Evolutionary conservation across 2,888 invertebrate species (phyloP), one percentile per base, ranked within the genome.

Genomic region (Tromatobia lineatoria): DNA sequence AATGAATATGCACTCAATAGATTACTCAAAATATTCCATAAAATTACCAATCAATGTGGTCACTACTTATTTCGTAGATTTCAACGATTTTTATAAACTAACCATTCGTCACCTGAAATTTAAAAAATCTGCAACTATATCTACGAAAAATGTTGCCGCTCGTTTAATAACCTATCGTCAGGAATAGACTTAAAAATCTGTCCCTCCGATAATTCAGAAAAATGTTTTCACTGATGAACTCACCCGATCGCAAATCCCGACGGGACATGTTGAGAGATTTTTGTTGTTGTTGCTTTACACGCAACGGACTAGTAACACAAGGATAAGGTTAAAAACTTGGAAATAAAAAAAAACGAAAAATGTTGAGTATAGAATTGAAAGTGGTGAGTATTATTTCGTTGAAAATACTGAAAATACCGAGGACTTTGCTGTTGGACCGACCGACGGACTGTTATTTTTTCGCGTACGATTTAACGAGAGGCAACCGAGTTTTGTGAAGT

Each of bases 161-260:
- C 29, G 29, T 6, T 29, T 29, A 3, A 38, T 38, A 4, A 4
- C 1, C 4, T 4, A 38, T 8, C 1, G 3, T 38, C 8, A 38
- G 34, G 7, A 38, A 38, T 6, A 29, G n/a, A n/a, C n/a, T 29
- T 29, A 38, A 4, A 38, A 38, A 8, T 38, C 34, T 1, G 1
- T 38, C 8, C 34, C 47, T 13, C 13, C 3, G 18, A 50, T 50
- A 2, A 18, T 50, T 50, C 3, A 18, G 7, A 18, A n/a, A 50
- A 50, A 50, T 18, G n/a, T 34, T 20, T 20, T 54, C 8, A 61
- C 13, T 59, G 15, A 38, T 54, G 18, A 29, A 82, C 82, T 84
- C 69, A 84, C 84, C 82, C 4, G 84, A 70, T 74, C 82, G 82
- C 29, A 74, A 82, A 71, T 78, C 78, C 38, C 59, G 50, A 4